phyloP scores from a whole-genome alignment of 2,113 vertebrate species.

The Brachypteracias leptosomus region DNA sequence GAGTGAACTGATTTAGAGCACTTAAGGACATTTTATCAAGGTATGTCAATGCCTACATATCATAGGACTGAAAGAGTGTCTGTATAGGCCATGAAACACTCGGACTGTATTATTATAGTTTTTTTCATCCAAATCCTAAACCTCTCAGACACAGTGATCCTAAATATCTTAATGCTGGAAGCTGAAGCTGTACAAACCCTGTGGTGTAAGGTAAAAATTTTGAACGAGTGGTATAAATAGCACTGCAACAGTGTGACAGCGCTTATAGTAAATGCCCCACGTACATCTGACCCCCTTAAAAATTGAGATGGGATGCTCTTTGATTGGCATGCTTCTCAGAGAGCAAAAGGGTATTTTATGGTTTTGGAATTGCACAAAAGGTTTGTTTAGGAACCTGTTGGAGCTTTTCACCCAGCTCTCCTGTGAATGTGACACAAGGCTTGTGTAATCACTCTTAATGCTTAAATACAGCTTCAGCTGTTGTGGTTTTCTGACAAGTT shows the following conservation, averaged over 20 bases:
- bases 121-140: neutral
- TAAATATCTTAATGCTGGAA: neutral
- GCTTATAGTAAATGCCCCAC: neutral
- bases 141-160: neutral
- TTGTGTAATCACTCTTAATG: neutral
- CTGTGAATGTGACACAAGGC: neutral
- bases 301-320: too few species aligned
- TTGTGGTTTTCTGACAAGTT: neutral
- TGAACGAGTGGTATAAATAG: neutral
- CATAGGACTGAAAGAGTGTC: neutral
- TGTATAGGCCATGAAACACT: neutral
- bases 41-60: neutral
- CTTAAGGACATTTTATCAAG: neutral
- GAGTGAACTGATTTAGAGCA: neutral
- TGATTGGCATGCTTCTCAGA: neutral
- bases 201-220: neutral
- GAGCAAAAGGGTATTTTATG: neutral
- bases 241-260: accelerated
- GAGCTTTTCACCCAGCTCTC: neutral
- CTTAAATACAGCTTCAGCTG: neutral
- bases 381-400: neutral
- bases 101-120: neutral
- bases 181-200: neutral
- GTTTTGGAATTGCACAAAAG: neutral
- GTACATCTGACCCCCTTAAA: neutral